Evolutionary conservation across 2,797 vertebrate genomes (phyloP).

Genomic region (Choloepus didactylus): DNA sequence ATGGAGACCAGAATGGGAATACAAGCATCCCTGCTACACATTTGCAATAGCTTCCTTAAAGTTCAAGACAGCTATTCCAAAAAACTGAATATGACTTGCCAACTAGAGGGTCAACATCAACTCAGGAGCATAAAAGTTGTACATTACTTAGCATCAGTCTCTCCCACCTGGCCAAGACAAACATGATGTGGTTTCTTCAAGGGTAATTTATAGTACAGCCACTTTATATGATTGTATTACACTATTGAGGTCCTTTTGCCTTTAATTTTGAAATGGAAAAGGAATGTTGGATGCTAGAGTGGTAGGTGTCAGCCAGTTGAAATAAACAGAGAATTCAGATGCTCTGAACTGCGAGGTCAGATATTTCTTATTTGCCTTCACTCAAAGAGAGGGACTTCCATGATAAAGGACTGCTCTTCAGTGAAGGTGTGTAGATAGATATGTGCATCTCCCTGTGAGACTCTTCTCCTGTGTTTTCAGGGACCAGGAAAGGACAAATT

Average conservation of each 20-base stretch:
- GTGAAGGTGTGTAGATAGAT: neutral
- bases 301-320: neutral
- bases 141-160: neutral
- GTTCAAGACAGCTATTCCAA: neutral
- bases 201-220: neutral
- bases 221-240: neutral
- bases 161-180: neutral
- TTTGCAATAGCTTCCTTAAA: conserved; percentile 17
- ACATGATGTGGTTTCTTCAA: neutral
- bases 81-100: neutral
- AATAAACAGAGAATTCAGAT: neutral
- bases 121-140: neutral
- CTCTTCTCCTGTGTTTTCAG: neutral
- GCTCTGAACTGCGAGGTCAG: neutral
- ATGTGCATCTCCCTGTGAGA: neutral
- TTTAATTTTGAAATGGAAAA: conserved; percentile 43
- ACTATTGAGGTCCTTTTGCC: neutral
- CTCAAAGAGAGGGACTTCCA: neutral
- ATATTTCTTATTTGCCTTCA: neutral
- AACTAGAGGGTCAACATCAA: neutral
- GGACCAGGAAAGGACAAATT: conserved; percentile 10
- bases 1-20: neutral
- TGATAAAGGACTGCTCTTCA: neutral
- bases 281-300: neutral
- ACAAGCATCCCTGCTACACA: neutral